Conservation (phyloP, 2,797 vertebrate species). For the Tokudaia tokunoshimensis region DNA sequence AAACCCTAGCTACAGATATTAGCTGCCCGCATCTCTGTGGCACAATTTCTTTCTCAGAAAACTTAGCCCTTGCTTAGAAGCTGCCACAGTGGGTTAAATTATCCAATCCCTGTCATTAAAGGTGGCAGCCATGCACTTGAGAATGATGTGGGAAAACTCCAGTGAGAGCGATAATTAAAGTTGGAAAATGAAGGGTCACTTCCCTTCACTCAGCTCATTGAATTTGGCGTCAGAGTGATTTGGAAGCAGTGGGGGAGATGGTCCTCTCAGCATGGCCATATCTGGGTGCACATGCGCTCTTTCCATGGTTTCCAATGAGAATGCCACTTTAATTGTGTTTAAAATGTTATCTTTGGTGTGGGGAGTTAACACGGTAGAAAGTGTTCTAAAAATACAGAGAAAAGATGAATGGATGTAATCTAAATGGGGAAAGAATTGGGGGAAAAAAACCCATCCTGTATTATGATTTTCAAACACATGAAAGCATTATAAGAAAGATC, state of each 20-base stretch:
- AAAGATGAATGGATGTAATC: neutral
- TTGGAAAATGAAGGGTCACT: constrained; percentile 76
- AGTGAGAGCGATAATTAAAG: constrained; percentile 82
- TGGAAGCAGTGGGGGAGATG: constrained; percentile 68
- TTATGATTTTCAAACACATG: constrained; percentile 43
- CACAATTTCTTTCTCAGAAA: constrained; percentile 62
- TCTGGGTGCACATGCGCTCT: constrained; percentile 49
- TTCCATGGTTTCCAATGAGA: constrained; percentile 64
- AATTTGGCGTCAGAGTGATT: constrained; percentile 71
- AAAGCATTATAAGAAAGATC: constrained; percentile 46
- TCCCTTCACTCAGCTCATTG: constrained; percentile 75
- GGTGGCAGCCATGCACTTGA: constrained; percentile 64
- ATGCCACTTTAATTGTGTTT: constrained; percentile 75
- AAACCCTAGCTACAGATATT: neutral
- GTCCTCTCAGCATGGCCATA: constrained; percentile 63
- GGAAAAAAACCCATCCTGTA: neutral
- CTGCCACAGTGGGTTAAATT: constrained; percentile 60
- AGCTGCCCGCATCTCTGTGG: neutral
- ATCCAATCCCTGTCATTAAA: constrained; percentile 73
- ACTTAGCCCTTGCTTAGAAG: constrained; percentile 60
- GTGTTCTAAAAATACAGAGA: constrained; percentile 41
- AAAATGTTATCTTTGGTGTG: constrained; percentile 64
- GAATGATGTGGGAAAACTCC: constrained; percentile 80
- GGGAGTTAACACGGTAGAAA: constrained; percentile 58
- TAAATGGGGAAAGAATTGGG: constrained; percentile 28